These are phyloP conservation scores for Arge pagana DNA, from an alignment of 2,888 invertebrate genomes.

Conservation along the genomic window DNA sequence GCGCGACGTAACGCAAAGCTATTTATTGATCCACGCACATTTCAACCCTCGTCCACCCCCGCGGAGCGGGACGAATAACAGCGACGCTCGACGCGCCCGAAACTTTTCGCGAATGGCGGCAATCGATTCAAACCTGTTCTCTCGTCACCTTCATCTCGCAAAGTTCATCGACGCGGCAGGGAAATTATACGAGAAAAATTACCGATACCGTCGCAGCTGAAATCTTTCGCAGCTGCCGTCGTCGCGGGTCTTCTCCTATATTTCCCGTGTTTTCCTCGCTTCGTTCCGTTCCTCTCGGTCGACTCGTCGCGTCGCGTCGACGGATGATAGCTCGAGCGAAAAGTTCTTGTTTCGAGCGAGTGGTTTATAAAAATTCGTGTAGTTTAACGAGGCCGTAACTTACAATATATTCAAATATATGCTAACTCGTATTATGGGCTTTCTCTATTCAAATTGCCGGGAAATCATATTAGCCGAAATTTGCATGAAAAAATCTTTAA, in stretches of 20 bases:
- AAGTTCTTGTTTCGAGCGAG: conserved; percentile 23
- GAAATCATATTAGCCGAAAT: conserved; percentile 45
- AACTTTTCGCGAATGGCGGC: too few relatives aligned
- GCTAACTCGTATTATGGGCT: conserved; percentile 46
- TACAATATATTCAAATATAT: conserved; percentile 52
- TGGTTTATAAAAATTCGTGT: conserved; percentile 46
- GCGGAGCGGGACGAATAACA: too few relatives aligned
- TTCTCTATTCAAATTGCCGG: conserved; percentile 44
- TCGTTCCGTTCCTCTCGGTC: neutral
- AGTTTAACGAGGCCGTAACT: conserved; percentile 49
- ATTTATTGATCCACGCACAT: conserved; percentile 59
- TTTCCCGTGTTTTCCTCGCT: neutral
- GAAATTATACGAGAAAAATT: neutral
- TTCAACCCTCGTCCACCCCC: conserved; percentile 41
- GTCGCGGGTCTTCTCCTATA: neutral
- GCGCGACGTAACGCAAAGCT: conserved; percentile 33
- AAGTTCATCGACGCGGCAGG: too few relatives aligned
- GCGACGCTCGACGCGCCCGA: conserved; percentile 13
- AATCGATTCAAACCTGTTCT: too few relatives aligned
- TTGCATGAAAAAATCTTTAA: conserved; percentile 40
- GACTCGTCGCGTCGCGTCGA: too few relatives aligned
- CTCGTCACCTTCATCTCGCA: too few relatives aligned
- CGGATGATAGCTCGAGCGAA: neutral
- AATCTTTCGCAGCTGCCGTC: neutral
- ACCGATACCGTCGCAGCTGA: neutral